Evolutionary conservation across 2,797 vertebrate species (phyloP).

Genomic region (Anomalospiza imberbis): DNA sequence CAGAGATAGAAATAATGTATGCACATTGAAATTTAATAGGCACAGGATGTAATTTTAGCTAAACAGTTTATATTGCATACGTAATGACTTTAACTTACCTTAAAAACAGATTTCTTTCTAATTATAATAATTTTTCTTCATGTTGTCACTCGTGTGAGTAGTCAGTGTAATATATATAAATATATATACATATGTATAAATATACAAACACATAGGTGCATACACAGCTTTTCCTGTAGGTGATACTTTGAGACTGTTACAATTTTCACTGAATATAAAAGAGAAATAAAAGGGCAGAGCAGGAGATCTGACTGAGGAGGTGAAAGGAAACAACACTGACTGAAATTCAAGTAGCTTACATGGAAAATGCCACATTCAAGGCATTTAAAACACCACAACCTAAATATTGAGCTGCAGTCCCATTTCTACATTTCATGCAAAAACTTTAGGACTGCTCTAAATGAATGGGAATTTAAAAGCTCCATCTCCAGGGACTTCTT

Average conservation of each 20-base stretch:
- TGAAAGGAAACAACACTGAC: not conserved
- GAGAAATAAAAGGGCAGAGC: not conserved
- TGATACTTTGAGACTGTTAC: not conserved
- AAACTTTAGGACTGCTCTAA: not conserved
- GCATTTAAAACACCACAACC: not conserved
- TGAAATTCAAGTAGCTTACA: not conserved
- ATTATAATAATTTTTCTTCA: not conserved
- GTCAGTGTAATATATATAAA: not conserved
- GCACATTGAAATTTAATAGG: not conserved
- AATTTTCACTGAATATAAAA: not conserved
- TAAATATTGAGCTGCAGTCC: not conserved
- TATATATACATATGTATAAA: not conserved
- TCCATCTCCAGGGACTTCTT: not conserved
- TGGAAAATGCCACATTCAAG: not conserved
- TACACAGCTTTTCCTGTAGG: not conserved
- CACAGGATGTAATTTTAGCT: not conserved
- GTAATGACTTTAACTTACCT: not conserved
- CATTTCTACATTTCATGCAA: not conserved
- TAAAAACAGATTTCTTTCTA: not conserved
- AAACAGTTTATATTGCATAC: not conserved
- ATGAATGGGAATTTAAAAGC: not conserved
- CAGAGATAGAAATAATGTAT: not conserved
- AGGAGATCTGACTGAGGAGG: not conserved
- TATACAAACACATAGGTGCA: not conserved
- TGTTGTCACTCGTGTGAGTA: not conserved